Evolutionary conservation across 2,113 vertebrate species (phyloP).

Genomic region (Gnathonemus echidnorhynchus): DNA sequence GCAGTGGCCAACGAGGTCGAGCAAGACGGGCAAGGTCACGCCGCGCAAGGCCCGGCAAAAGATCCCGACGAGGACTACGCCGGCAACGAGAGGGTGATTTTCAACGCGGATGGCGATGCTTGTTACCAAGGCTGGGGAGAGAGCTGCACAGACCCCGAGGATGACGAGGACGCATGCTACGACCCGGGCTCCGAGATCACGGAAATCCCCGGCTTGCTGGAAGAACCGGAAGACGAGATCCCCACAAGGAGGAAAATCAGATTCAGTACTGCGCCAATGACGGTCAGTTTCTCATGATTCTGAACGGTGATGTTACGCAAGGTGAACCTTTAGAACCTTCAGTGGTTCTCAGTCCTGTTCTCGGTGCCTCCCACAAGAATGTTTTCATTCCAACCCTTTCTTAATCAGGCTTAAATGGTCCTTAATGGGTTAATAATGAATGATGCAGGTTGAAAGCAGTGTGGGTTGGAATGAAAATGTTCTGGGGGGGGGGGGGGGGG

Average conservation of each 20-base stretch:
- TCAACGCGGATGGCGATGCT: slow-evolving; percentile 74
- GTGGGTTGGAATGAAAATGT: background rate
- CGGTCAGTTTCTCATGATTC: slow-evolving; percentile 62
- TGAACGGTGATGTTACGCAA: background rate
- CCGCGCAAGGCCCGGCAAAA: slow-evolving; percentile 38
- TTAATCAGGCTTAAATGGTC: background rate
- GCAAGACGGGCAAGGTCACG: slow-evolving; percentile 32
- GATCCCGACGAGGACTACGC: slow-evolving; percentile 55
- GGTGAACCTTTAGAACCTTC: background rate
- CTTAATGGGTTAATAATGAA: background rate
- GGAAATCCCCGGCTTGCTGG: slow-evolving; percentile 80
- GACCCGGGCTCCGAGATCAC: slow-evolving; percentile 80
- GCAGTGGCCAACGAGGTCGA: slow-evolving; percentile 24
- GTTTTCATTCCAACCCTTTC: background rate
- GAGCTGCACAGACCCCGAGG: slow-evolving; percentile 82
- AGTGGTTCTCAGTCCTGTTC: background rate
- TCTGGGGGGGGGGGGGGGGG: background rate
- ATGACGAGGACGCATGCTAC: slow-evolving; percentile 76
- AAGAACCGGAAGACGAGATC: slow-evolving; percentile 83
- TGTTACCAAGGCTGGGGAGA: slow-evolving; percentile 90
- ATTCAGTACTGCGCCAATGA: slow-evolving; percentile 89
- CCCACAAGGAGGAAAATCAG: slow-evolving; percentile 82
- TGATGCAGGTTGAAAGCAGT: background rate
- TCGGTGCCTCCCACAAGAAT: background rate
- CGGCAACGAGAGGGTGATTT: slow-evolving; percentile 59